Conservation (phyloP, 1,140 invertebrate species). For the Oscheius sp. region DNA sequence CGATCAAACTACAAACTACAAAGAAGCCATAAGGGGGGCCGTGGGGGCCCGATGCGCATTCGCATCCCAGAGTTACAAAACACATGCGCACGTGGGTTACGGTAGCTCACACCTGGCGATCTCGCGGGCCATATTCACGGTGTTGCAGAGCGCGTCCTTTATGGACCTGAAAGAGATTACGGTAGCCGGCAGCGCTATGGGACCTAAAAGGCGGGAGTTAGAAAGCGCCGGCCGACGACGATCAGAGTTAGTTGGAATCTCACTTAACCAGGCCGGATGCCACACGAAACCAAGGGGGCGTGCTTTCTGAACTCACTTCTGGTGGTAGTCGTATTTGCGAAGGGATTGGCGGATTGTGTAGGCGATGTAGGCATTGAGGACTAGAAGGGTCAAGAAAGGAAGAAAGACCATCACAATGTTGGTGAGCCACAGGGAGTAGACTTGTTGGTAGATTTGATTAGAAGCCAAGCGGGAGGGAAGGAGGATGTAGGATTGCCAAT, state of each 20-base stretch:
- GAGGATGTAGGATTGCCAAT: conserved; percentile 66
- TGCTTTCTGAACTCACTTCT: conserved; percentile 21
- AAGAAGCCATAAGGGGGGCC: too few relatives aligned
- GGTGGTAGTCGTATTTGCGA: conserved; percentile 31
- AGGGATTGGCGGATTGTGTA: conserved; percentile 47
- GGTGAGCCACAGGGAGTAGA: conserved; percentile 47
- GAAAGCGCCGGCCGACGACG: too few relatives aligned
- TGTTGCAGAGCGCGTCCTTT: neutral
- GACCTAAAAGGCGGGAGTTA: too few relatives aligned
- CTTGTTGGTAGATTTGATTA: conserved; percentile 72
- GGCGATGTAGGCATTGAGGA: conserved; percentile 47
- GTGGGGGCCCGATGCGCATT: too few relatives aligned
- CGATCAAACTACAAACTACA: neutral
- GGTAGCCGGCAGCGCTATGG: too few relatives aligned
- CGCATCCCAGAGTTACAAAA: conserved; percentile 5
- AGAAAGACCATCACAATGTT: conserved; percentile 49
- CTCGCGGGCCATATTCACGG: neutral
- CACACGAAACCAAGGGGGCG: too few relatives aligned
- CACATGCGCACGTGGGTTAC: neutral
- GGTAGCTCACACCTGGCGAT: neutral
- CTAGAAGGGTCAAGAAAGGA: conserved; percentile 43
- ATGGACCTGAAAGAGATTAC: conserved; percentile 3
- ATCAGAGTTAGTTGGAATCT: too few relatives aligned
- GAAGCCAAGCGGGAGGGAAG: conserved; percentile 74
- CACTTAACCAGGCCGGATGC: too few relatives aligned